Conservation (phyloP, 2,888 invertebrate genomes). For the Lasioglossum malachurum region DNA sequence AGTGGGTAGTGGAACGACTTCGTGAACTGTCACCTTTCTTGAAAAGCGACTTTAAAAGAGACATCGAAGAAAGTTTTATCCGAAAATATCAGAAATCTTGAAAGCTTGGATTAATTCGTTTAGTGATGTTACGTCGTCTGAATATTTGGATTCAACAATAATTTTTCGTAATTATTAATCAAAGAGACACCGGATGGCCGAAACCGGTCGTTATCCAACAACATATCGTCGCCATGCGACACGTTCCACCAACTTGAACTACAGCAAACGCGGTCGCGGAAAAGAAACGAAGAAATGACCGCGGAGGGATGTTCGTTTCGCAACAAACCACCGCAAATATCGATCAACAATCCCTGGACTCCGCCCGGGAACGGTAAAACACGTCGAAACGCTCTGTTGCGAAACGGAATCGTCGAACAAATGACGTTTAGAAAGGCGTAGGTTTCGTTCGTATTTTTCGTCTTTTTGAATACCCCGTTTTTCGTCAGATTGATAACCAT, state of each 20-base stretch:
- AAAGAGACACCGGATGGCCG: conserved; percentile 27
- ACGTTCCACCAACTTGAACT: conserved; percentile 77
- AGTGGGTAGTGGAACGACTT: background rate
- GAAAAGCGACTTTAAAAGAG: background rate
- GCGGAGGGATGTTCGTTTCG: conserved; percentile 36
- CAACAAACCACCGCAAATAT: conserved; percentile 22
- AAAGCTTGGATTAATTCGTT: too few relatives aligned
- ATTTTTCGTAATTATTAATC: background rate
- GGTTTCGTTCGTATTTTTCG: background rate
- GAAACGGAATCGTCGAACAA: conserved; percentile 29
- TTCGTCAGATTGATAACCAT: conserved; percentile 7
- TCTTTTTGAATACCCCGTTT: background rate
- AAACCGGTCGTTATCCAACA: conserved; percentile 33
- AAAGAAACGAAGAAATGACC: conserved; percentile 44
- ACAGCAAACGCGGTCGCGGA: conserved; percentile 67
- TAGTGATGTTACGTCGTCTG: background rate
- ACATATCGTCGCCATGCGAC: conserved; percentile 47
- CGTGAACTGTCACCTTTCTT: background rate
- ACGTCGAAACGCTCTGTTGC: conserved; percentile 7
- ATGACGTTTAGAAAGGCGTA: conserved; percentile 11
- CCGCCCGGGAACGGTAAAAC: background rate
- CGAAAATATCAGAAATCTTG: background rate
- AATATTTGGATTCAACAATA: background rate
- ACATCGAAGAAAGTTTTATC: background rate
- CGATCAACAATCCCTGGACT: background rate